phyloP scores from a whole-genome alignment of 2,888 invertebrate species.

The Dicranocentrus wangi region DNA sequence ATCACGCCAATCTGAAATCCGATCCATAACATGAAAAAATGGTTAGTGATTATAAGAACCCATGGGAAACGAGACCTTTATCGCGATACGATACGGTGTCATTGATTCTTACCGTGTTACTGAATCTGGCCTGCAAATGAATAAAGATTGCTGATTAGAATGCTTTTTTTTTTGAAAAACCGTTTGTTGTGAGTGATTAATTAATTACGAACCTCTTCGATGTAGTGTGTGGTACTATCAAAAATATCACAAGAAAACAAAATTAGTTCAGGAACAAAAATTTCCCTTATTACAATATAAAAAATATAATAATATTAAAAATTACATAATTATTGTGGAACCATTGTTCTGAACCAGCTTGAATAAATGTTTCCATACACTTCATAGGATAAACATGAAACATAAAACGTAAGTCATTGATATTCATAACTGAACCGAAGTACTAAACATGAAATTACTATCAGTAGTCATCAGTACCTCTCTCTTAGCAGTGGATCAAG shows the following conservation, averaged over 20 bases:
- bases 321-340: constrained; percentile 63
- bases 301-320: no score
- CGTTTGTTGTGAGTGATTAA: no score
- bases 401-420: neutral
- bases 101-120: no score
- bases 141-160: constrained; percentile 11
- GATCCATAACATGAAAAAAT: no score
- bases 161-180: no score
- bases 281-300: no score
- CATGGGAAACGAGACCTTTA: neutral
- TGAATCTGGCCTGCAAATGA: no score
- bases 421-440: neutral
- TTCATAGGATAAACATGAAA: constrained; percentile 1
- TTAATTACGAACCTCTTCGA: no score
- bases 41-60: neutral
- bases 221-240: constrained; percentile 60
- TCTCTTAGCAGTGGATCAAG: constrained; percentile 91
- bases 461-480: constrained; percentile 77
- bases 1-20: constrained; percentile 66
- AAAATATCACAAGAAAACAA: no score
- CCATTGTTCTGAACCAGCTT: constrained; percentile 47
- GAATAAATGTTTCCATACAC: constrained; percentile 65
- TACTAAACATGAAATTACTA: neutral
- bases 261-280: no score
- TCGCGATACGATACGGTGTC: no score